Percentiles rank a stretch among this genome's conserved stretches.
phyloP scores from a whole-genome alignment of 2,797 vertebrate genomes.

The Acanthurus tractus region DNA sequence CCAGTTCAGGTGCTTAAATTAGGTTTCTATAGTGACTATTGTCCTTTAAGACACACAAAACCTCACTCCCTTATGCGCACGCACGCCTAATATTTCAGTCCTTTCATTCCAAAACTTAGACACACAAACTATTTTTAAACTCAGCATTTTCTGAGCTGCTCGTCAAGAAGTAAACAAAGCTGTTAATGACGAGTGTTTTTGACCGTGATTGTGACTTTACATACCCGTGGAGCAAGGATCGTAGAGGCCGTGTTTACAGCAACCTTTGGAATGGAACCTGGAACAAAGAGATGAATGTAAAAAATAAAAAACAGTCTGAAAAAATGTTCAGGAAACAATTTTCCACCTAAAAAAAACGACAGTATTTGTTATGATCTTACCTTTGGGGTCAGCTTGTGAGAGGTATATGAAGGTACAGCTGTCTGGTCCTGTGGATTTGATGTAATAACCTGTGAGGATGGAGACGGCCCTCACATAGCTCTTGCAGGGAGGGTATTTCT shows the following conservation, averaged over 20 bases:
- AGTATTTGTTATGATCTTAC: slow-evolving; percentile 58
- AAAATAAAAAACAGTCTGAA: background rate
- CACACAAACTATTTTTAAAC: slow-evolving; percentile 8
- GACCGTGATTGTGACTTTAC: slow-evolving; percentile 11
- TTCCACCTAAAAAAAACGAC: accelerated
- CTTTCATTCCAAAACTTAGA: slow-evolving; percentile 21
- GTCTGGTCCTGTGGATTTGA: slow-evolving; percentile 83
- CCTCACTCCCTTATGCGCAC: slow-evolving; percentile 20
- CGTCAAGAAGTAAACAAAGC: slow-evolving; percentile 13
- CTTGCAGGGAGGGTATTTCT: slow-evolving; percentile 83
- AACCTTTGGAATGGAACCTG: slow-evolving; percentile 89
- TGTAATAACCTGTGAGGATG: slow-evolving; percentile 86
- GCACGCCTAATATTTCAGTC: slow-evolving; percentile 11
- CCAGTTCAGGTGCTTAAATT: slow-evolving; percentile 50
- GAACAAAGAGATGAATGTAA: slow-evolving; percentile 8
- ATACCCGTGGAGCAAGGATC: slow-evolving; percentile 85
- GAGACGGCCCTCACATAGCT: slow-evolving; percentile 87
- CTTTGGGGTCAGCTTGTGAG: slow-evolving; percentile 90
- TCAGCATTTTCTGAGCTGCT: background rate
- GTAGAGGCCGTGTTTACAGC: slow-evolving; percentile 88
- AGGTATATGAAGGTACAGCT: slow-evolving; percentile 89
- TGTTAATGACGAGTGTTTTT: background rate
- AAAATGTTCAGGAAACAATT: background rate
- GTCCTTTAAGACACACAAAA: slow-evolving; percentile 72
- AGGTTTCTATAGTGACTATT: slow-evolving; percentile 80